These are phyloP conservation scores for Saccopteryx bilineata DNA, from an alignment of 2,113 vertebrate genomes.

Conservation along the genomic window DNA sequence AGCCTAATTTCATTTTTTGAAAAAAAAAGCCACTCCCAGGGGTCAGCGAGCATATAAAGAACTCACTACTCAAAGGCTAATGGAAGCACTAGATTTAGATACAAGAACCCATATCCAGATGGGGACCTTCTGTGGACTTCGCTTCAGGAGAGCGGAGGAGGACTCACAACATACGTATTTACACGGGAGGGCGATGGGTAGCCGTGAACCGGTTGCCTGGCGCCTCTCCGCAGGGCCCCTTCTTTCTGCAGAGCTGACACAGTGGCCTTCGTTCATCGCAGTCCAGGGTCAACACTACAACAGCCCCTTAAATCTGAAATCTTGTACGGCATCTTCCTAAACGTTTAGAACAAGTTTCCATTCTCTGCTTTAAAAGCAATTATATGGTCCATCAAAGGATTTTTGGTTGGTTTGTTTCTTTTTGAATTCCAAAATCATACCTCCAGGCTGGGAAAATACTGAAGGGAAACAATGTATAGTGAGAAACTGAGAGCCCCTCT, in stretches of 20 bases:
- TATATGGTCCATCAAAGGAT: accelerated
- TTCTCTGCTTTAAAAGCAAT: not conserved
- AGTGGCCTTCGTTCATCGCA: accelerated
- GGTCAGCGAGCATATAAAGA: too few species aligned
- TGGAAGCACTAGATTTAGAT: not conserved
- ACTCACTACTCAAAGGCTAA: too few species aligned
- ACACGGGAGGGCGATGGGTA: not conserved
- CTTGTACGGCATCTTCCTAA: not conserved
- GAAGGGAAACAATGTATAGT: not conserved
- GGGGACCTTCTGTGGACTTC: not conserved
- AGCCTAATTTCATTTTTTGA: too few species aligned
- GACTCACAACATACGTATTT: not conserved
- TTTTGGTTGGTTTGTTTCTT: not conserved
- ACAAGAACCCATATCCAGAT: not conserved
- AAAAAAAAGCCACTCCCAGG: too few species aligned
- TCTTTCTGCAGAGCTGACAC: not conserved
- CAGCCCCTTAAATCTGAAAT: not conserved
- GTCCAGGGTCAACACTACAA: not conserved
- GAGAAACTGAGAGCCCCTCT: not conserved
- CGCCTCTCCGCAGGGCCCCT: not conserved
- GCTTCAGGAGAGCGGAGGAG: not conserved
- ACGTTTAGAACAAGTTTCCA: not conserved
- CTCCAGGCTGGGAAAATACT: not conserved
- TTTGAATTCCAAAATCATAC: not conserved
- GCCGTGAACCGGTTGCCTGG: not conserved